These are phyloP conservation scores for Tichodroma muraria DNA, from an alignment of 2,113 vertebrate species.

Conservation along the genomic window DNA sequence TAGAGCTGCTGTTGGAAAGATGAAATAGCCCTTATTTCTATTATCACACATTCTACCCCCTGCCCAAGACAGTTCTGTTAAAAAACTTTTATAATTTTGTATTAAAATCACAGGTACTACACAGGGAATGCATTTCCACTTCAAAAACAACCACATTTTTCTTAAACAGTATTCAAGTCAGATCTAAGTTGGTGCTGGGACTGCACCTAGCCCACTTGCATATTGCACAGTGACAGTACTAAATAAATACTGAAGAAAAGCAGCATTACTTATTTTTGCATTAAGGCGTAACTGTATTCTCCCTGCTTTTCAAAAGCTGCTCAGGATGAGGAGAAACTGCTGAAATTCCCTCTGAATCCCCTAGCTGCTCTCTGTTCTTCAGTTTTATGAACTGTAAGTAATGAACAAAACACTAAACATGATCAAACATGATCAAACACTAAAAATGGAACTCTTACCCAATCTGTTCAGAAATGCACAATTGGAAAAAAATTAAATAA, in stretches of 20 bases:
- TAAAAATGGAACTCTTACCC: background rate
- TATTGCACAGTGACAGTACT: background rate
- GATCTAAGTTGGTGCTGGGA: background rate
- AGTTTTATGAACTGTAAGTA: background rate
- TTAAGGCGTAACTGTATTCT: background rate
- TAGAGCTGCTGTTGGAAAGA: background rate
- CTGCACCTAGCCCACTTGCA: background rate
- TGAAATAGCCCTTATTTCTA: background rate
- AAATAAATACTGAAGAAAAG: background rate
- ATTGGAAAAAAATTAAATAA: background rate
- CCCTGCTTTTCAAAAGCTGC: background rate
- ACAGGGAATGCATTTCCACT: background rate
- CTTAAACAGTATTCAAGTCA: background rate
- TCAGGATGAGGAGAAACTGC: background rate
- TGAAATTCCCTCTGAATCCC: background rate
- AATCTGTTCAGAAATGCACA: background rate
- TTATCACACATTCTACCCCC: background rate
- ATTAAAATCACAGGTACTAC: background rate
- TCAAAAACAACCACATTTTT: background rate
- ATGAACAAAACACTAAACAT: background rate
- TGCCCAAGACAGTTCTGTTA: background rate
- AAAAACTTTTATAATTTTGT: background rate
- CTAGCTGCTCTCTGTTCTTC: background rate
- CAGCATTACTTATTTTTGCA: background rate
- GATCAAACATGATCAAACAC: background rate